Evolutionary conservation across 1,140 invertebrate species (phyloP).

Genomic region (Metopolophium dirhodum): DNA sequence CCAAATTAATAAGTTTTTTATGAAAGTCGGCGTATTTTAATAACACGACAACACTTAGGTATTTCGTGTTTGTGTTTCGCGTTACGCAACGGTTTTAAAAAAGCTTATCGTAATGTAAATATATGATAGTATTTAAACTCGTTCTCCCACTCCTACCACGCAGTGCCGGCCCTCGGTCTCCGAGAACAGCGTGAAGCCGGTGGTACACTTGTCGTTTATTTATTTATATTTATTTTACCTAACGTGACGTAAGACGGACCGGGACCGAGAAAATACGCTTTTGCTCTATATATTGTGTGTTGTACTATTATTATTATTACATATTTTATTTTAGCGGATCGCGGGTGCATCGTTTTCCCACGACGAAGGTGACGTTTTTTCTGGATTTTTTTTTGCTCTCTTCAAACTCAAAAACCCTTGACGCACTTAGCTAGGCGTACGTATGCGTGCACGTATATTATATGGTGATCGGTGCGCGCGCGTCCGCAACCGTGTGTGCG

Average conservation of each 20-base stretch:
- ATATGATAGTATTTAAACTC: neutral
- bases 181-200: neutral
- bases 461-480: no score
- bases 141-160: neutral
- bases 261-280: neutral
- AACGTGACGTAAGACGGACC: conserved; percentile 9
- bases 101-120: conserved; percentile 7
- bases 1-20: neutral
- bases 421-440: neutral
- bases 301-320: neutral
- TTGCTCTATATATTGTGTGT: neutral
- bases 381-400: neutral
- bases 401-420: neutral
- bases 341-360: neutral
- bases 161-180: neutral
- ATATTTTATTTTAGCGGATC: neutral
- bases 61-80: neutral
- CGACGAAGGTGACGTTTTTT: neutral
- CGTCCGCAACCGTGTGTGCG: neutral
- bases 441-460: no score
- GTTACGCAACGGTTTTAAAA: conserved; percentile 3
- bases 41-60: neutral
- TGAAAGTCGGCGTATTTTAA: neutral
- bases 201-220: neutral
- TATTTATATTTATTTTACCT: conserved; percentile 19